phyloP scores from a whole-genome alignment of 2,797 vertebrate species.

The Melanogrammus aeglefinus region DNA sequence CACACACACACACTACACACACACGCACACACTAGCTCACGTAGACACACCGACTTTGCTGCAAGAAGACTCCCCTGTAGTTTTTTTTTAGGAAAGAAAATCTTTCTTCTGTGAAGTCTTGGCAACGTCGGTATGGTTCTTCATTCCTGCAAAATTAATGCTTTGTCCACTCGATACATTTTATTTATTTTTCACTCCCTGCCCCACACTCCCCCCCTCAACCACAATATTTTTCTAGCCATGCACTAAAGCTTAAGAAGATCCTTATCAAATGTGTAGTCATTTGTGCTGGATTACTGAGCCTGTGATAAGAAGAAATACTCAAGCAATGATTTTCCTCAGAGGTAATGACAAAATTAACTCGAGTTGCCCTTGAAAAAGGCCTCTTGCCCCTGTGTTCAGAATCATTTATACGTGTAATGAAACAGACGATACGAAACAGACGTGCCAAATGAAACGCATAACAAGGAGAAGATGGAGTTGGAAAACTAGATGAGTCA shows the following conservation, averaged over 20 bases:
- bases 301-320: conserved; percentile 25
- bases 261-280: conserved; percentile 46
- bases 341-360: conserved; percentile 28
- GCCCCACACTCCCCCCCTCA: background rate
- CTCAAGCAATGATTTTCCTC: conserved; percentile 18
- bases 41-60: conserved; percentile 19
- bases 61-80: conserved; percentile 25
- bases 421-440: conserved; percentile 9
- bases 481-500: background rate
- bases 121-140: conserved; percentile 31
- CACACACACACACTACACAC: conserved; percentile 16
- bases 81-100: conserved; percentile 24
- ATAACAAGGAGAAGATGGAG: conserved; percentile 15
- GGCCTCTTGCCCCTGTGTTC: conserved; percentile 26
- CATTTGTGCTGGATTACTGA: conserved; percentile 35
- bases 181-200: conserved; percentile 27
- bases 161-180: conserved; percentile 41
- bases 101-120: conserved; percentile 41
- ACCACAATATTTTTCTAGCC: conserved; percentile 20
- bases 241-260: conserved; percentile 27
- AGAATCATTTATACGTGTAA: conserved; percentile 5
- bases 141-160: conserved; percentile 45
- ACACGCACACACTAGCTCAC: background rate
- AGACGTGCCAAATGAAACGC: background rate
- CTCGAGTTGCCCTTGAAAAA: conserved; percentile 3